phyloP scores from a whole-genome alignment of 2,113 vertebrate species.

The Mungos mungo region DNA sequence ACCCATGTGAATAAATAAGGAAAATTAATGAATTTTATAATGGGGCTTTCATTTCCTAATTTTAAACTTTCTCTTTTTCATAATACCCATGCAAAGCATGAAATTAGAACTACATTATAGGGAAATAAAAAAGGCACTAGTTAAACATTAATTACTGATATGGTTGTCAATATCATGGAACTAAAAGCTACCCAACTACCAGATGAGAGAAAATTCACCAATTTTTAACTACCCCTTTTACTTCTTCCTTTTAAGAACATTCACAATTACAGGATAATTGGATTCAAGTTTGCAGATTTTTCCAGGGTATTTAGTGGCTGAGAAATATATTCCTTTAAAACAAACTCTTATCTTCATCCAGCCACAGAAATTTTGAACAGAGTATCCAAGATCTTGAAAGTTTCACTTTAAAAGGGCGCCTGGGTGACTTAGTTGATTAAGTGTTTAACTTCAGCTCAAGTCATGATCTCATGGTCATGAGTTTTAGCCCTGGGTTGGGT shows the following conservation, averaged over 20 bases:
- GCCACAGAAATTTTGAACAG: not conserved
- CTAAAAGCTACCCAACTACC: conserved; percentile 3
- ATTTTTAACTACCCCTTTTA: conserved; percentile 29
- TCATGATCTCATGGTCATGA: too few relatives aligned
- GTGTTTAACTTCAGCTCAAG: too few relatives aligned
- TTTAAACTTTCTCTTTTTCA: conserved; percentile 6
- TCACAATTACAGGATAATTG: not conserved
- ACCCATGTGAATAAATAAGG: not conserved
- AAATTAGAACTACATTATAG: not conserved
- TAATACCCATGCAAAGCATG: not conserved
- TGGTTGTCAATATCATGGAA: not conserved
- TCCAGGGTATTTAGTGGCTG: not conserved
- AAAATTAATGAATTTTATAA: conserved; percentile 9
- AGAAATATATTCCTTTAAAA: conserved; percentile 29
- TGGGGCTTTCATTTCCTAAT: not conserved
- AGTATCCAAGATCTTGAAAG: not conserved
- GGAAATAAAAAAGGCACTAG: conserved; percentile 24
- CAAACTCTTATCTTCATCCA: not conserved
- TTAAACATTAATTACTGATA: conserved; percentile 59
- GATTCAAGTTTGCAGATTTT: conserved; percentile 4
- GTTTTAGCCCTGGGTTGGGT: too few relatives aligned
- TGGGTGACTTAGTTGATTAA: too few relatives aligned
- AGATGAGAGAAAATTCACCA: conserved; percentile 34
- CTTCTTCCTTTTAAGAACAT: conserved; percentile 33
- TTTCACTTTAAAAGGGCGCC: not conserved